Percentiles rank a stretch among this genome's conserved stretches.
Evolutionary conservation across 2,113 vertebrate genomes (phyloP).

Genomic region (Arvicanthis niloticus): DNA sequence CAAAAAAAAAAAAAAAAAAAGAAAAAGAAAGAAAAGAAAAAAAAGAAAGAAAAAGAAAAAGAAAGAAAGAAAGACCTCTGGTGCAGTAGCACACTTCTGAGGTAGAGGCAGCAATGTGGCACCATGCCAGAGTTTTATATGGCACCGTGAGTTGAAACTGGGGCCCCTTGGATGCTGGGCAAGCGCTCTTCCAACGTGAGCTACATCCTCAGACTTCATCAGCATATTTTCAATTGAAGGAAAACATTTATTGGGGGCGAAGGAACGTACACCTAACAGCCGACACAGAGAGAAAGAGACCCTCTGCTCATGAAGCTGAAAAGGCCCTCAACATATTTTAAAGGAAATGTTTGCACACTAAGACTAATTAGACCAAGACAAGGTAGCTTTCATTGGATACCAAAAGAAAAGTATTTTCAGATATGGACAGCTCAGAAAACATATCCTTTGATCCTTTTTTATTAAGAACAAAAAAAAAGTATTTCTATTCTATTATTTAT

Average conservation of each 20-base stretch:
- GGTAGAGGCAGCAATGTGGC: no score
- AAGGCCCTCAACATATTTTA: neutral
- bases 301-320: neutral
- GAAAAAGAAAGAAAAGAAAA: no score
- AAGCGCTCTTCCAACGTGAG: no score
- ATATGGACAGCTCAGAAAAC: neutral
- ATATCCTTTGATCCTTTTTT: neutral
- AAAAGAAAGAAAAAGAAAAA: no score
- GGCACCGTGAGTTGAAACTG: neutral
- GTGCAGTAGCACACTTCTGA: no score
- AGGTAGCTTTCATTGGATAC: neutral
- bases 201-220: neutral
- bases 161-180: neutral
- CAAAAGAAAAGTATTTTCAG: neutral
- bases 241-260: neutral
- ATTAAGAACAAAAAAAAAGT: neutral
- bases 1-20: no score
- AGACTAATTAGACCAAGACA: neutral
- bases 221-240: neutral
- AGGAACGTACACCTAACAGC: neutral
- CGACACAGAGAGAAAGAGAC: neutral
- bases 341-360: neutral
- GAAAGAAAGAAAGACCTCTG: neutral
- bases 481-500: neutral
- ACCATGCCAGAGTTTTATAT: neutral